Evolutionary conservation across 2,113 vertebrate genomes (phyloP), one percentile per base, ranked within the genome.

Genomic region (Mormoops blainvillei): DNA sequence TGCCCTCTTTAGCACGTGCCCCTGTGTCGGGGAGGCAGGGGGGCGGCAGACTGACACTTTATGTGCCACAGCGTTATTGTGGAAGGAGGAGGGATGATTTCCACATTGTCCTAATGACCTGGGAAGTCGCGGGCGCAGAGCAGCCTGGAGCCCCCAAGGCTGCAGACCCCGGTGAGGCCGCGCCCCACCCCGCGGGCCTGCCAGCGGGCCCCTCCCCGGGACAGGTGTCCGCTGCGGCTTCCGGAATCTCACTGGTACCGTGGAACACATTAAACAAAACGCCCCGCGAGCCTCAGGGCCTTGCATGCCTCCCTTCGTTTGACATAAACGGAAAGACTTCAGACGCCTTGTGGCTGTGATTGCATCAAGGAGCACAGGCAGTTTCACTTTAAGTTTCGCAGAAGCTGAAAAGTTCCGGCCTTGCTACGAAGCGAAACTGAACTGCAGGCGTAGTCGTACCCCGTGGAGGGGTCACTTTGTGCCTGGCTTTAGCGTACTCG

Each of bases 1-100:
- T 67, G 73, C 36, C 91, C 87, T 98, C 87, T 98, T 98, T 67
- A 95, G 97, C 97, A 95, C 96, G 97, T 98, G 98, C 96, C 96
- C 97, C 96, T 95, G 71, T 83, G 91, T 70, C 7, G 1, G 74
- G 74, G 95, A 93, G 94, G 81, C 95, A 93, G 85, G 65, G 38
- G 91, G 97, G 91, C 78, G 97, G 95, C 85, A 90, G 68, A 41
- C 70, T 97, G 96, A 96, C 95, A 97, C 97, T 98, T 98, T 97
- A 95, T 90, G 92, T 96, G 95, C 22, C 31, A 71, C 87, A 50
- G 70, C 67, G 70, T 50, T 97, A 97, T 95, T 92, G 96, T 87
- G 50, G 63, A 96, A 93, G 70, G 94, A 94, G 45, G 38, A 95
- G 76, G 96, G 71, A 12, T 95, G 61, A 82, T 94, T 87, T 41